Evolutionary conservation across 2,888 invertebrate species (phyloP), one percentile per base, ranked within the genome.

Genomic region (Lasioglossum villosulum): DNA sequence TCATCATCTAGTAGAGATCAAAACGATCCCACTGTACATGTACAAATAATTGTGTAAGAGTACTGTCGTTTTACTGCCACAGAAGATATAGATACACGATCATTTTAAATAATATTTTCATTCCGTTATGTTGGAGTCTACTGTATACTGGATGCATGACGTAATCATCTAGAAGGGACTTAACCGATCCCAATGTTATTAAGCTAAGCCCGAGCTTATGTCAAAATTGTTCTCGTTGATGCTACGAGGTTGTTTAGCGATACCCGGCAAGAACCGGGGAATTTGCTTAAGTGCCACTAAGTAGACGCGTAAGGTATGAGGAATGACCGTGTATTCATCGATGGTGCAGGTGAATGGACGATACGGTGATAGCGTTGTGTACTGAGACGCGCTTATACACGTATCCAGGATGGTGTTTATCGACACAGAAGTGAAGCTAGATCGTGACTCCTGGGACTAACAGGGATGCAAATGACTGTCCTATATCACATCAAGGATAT

Each of bases 391-490:
- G 83, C 83, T 87, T 86, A 86, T 80, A 72, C 84, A 82, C 80
- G 77, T 86, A 90, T 66, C 84, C 81, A 63, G 76, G 75, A 75
- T 85, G 89, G 87, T 91, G 91, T 92, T 92, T 91, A 92, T 92
- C 91, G 91, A 91, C 92, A 88, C 77, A 74, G 78, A 86, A 80
- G 82, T 72, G 78, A 75, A 76, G 80, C 78, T 73, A 80, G 84
- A 86, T 83, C 85, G 80, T 86, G 89, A 88, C 88, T 90, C 86
- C 71, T 56, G 85, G 83, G 86, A 86, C 85, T 75, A 86, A 87
- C 84, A 80, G 85, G 79, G 86, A 92, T 91, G 92, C 90, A 90
- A 92, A 92, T 90, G 87, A 89, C 86, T 86, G 71, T 56, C 70
- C 84, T 86, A 80, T 76, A 82, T 91, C 87, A 75, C 87, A 81